These are phyloP conservation scores for Halocaridina rubra DNA, from an alignment of 2,888 invertebrate genomes.

Conservation along the genomic window DNA sequence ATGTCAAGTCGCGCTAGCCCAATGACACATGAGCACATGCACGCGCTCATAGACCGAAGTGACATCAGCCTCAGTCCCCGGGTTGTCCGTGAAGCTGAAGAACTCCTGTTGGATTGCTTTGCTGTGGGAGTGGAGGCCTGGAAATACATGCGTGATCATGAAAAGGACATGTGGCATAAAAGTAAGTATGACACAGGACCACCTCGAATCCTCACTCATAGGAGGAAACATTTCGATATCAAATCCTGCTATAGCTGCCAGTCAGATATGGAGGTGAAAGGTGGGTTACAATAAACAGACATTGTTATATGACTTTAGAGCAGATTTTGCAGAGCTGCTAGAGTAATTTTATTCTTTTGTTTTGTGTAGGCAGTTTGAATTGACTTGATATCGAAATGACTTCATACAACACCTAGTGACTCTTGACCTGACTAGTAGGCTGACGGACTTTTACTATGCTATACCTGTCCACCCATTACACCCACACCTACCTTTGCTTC, in stretches of 20 bases:
- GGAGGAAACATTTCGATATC: background rate
- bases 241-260: background rate
- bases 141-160: constrained; percentile 60
- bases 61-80: constrained; percentile 43
- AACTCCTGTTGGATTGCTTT: constrained; percentile 63
- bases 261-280: no score
- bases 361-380: no score
- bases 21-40: constrained; percentile 52
- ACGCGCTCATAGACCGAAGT: constrained; percentile 48
- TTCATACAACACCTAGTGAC: no score
- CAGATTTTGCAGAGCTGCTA: no score
- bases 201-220: background rate
- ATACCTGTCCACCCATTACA: background rate
- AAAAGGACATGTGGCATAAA: constrained; percentile 49
- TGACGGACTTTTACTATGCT: background rate
- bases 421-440: background rate
- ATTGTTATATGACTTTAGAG: no score
- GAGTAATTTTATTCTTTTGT: no score
- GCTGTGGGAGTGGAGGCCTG: constrained; percentile 61
- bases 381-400: no score
- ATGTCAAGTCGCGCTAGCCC: constrained; percentile 1
- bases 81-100: constrained; percentile 60
- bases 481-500: background rate
- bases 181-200: constrained; percentile 59
- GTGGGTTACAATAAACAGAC: no score